These are phyloP conservation scores for Megamerina dolium DNA, from an alignment of 2,888 invertebrate genomes.

Conservation along the genomic window DNA sequence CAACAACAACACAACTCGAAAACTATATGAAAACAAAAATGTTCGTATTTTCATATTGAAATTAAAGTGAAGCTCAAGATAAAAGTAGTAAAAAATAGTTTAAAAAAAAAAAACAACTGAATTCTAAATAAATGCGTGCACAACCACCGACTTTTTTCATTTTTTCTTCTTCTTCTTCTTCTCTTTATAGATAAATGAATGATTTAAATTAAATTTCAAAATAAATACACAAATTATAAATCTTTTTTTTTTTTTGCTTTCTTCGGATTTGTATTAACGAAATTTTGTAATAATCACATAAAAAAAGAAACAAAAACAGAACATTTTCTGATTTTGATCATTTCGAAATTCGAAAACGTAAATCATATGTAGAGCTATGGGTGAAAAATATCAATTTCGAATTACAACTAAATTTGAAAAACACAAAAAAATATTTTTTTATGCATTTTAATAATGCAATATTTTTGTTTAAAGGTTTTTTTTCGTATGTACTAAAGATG, in stretches of 20 bases:
- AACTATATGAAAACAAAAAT: conserved; percentile 10
- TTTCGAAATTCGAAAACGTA: no score
- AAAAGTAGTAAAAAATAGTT: conserved; percentile 9
- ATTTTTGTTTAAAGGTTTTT: not conserved
- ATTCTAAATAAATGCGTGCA: conserved; percentile 44
- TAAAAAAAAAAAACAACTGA: conserved; percentile 8
- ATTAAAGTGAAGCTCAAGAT: conserved; percentile 5
- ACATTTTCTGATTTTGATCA: no score
- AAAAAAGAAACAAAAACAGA: no score
- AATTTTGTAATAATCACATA: no score
- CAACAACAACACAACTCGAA: no score
- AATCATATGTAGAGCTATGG: no score
- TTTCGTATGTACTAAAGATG: conserved; percentile 1
- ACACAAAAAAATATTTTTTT: conserved; percentile 36
- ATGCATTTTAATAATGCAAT: not conserved
- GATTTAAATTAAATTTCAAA: no score
- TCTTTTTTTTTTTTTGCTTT: no score
- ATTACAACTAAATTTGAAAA: conserved; percentile 47
- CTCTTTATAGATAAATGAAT: conserved; percentile 15
- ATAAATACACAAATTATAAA: no score
- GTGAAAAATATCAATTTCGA: no score
- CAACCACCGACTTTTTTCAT: conserved; percentile 44
- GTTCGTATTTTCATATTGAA: conserved; percentile 14
- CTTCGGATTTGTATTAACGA: no score
- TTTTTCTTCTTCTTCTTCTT: conserved; percentile 9